Base-by-base conservation (phyloP, 2,888 invertebrate species). In the Chalcis sispes region DNA sequence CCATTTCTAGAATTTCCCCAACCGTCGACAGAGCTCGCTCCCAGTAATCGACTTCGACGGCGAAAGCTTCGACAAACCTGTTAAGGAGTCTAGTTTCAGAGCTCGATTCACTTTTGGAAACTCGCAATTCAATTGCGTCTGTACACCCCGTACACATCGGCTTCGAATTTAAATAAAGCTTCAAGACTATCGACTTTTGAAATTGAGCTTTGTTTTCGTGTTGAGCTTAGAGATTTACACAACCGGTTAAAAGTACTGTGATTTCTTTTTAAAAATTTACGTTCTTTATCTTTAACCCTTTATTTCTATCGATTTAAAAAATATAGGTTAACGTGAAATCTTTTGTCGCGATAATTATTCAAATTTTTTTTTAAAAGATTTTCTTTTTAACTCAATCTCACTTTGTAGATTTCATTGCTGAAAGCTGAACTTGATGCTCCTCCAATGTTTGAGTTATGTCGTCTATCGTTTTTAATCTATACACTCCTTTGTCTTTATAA, bases 1-100 rank as follows among this genome's bases (percentile, higher is more conserved):
- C 91, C 83, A 92, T 91, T 89, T 97, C 97, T 54, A 96, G 90
- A 65, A 94, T 94, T 88, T 97, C 97, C 76, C 94, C 92, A 8
- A 97, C 93, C 77, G 94, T 93, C 1, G 96, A 95, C 73, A 97
- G 89, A 0, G 94, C 92, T 82, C 94, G 93, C 88, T 97, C 97
- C 96, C 96, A 96, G 85, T 93, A 93, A 84, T 96, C 95, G 0
- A 96, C 96, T 85, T 94, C 93, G 84, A 92, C 92, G 52, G 93
- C 92, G 86, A 97, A 97, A 0, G 96, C 95, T 85, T 96, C 95
- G 0, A 96, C 96, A 89, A 94, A 95, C 84, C 93, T 92, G 79
- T 18, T 64, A 70, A 67, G n/a, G 40, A 56, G 10, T 64, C 29
- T 13, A 46, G 54, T 74, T 69, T 74, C 54, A 32, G 10, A 46